A percentile compares a stretch with the other conserved stretches of the same genome.
These are phyloP conservation scores for Synergus gifuensis DNA, from an alignment of 2,888 invertebrate species.

Conservation along the genomic window DNA sequence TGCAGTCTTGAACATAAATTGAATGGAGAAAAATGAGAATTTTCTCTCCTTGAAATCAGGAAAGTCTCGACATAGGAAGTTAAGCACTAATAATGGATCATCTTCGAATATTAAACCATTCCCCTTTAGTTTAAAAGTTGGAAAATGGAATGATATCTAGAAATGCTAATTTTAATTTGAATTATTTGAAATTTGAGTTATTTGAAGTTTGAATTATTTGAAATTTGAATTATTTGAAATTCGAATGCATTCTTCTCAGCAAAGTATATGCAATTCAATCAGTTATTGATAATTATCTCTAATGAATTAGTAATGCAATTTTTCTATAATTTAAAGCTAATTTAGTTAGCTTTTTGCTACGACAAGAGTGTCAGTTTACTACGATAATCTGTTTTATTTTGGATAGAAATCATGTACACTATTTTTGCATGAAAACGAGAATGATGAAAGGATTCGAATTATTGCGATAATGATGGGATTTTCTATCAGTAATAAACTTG, in stretches of 20 bases:
- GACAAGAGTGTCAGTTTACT: background rate
- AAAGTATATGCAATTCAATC: too few species aligned
- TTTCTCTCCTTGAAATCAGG: background rate
- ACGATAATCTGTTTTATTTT: background rate
- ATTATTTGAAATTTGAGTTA: too few species aligned
- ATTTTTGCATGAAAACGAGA: background rate
- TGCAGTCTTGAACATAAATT: conserved; percentile 38
- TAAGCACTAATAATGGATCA: too few species aligned
- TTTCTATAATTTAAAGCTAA: background rate
- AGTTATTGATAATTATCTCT: too few species aligned
- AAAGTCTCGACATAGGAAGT: background rate
- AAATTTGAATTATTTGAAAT: too few species aligned
- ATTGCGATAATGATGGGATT: background rate
- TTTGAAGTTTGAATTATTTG: too few species aligned
- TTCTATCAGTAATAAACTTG: background rate
- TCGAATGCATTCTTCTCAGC: too few species aligned
- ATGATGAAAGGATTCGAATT: background rate
- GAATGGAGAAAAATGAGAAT: background rate
- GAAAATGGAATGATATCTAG: too few species aligned
- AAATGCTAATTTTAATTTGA: too few species aligned
- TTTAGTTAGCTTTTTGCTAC: background rate
- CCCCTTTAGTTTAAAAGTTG: too few species aligned
- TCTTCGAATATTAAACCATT: too few species aligned
- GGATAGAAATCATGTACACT: background rate
- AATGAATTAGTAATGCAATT: too few species aligned